Evolutionary conservation across 1,140 invertebrate genomes (phyloP).

Genomic region (Anastrepha ludens): DNA sequence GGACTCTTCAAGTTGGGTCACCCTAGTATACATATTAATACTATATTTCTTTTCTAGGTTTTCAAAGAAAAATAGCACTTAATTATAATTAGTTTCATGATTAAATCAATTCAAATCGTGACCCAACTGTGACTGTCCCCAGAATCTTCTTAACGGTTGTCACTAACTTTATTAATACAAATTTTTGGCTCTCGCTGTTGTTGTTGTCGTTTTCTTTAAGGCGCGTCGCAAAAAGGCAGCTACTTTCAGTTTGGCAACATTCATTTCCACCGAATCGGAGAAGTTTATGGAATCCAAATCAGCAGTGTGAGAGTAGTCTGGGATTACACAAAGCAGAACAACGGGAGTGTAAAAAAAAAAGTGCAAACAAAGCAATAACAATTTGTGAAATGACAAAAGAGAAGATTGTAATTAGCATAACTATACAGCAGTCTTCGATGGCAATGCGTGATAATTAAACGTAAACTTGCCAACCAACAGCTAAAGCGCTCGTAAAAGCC

Average conservation of each 20-base stretch:
- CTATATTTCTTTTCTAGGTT: too few relatives aligned
- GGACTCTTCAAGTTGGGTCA: too few relatives aligned
- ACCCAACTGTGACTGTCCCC: neutral
- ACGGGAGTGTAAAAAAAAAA: neutral
- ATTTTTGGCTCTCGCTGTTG: neutral
- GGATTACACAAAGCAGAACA: neutral
- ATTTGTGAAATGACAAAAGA: constrained; percentile 56
- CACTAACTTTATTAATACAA: neutral
- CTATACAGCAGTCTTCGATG: constrained; percentile 54
- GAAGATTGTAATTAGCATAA: constrained; percentile 36
- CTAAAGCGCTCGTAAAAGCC: neutral
- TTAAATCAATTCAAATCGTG: neutral
- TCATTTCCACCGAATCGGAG: constrained; percentile 65
- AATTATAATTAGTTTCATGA: neutral
- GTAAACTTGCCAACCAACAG: neutral
- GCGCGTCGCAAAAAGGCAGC: constrained; percentile 63
- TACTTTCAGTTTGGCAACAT: constrained; percentile 69
- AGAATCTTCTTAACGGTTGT: neutral
- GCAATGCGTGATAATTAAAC: constrained; percentile 13
- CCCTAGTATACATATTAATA: too few relatives aligned
- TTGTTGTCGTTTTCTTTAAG: neutral
- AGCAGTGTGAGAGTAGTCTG: constrained; percentile 67
- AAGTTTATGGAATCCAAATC: constrained; percentile 66
- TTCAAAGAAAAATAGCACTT: neutral
- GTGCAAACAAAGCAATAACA: constrained; percentile 50